A percentile compares a stretch with the other conserved stretches of the same genome.
Conservation (phyloP, 2,113 vertebrate genomes). For the Phasianus colchicus region DNA sequence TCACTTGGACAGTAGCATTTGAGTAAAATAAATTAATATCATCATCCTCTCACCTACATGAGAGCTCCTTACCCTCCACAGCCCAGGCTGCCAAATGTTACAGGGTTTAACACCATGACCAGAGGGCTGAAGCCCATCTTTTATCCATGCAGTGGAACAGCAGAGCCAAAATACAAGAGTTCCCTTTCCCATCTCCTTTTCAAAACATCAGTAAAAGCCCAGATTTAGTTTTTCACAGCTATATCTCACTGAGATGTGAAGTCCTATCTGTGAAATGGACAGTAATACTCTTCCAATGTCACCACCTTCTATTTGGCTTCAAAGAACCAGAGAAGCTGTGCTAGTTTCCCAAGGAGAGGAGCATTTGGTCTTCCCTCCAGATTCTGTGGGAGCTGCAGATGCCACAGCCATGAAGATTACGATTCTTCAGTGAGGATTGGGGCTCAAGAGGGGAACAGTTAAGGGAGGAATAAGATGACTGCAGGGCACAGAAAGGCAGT, state of each 20-base stretch:
- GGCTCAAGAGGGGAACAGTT: rapidly evolving
- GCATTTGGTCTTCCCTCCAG: background rate
- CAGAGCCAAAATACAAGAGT: background rate
- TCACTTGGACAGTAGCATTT: background rate
- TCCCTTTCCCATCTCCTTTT: rapidly evolving
- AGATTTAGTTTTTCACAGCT: background rate
- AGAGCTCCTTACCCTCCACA: background rate
- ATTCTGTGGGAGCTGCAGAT: background rate
- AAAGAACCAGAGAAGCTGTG: background rate
- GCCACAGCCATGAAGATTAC: background rate
- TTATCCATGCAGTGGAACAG: background rate
- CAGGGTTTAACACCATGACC: background rate
- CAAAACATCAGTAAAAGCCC: background rate
- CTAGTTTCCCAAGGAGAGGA: background rate
- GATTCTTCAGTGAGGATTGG: background rate
- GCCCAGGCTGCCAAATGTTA: background rate
- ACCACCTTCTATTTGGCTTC: background rate
- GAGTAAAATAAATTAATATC: background rate
- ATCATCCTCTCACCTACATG: background rate
- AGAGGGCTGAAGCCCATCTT: background rate
- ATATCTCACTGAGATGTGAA: background rate
- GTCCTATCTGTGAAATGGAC: background rate
- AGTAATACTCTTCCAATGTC: background rate
- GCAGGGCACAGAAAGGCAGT: background rate
- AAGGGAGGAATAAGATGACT: background rate